Evolutionary conservation across 2,888 invertebrate genomes (phyloP), one percentile per base, ranked within the genome.

Genomic region (Lasioglossum lativentre): DNA sequence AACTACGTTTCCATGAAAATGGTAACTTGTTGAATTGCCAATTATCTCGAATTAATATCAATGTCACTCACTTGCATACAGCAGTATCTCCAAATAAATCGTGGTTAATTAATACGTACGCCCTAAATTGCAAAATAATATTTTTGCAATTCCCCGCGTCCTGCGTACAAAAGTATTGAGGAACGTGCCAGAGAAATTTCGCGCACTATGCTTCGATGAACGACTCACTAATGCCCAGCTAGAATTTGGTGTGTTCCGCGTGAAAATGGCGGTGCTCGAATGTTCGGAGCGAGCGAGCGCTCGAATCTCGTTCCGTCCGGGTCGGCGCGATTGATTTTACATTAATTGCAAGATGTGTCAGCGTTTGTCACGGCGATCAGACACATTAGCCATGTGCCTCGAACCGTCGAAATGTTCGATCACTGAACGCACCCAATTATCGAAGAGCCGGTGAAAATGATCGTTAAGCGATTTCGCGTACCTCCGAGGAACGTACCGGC

Each of bases 351-450:
- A 23, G 68, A 23, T 23, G 19, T 23, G 66, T 23, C 68, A 23
- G 38, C 38, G 34, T 38, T 68, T 23, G 68, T 38, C 68, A 23
- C 68, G 38, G 38, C 23, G 23, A 68, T 68, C 68, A 23, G 74
- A 74, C 74, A 34, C n/a, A n/a, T 74, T 16, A 52, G 74, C 14
- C 74, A 1, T 8, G 34, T 56, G 14, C 38, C 8, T 16, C 8
- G n/a, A 16, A 14, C 27, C 30, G n/a, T 38, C 27, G 30, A 75
- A 63, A 75, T 45, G 40, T 42, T n/a, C 75, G 23, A 75, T 63
- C 59, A 75, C 59, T 42, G 72, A 23, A 68, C 38, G 30, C 14
- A 30, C 14, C n/a, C 42, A 42, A 75, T 75, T 75, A 59, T 75
- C 19, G 23, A 19, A 23, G 27, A 38, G 2, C 40, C 52, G 12